These are phyloP conservation scores for Pholis gunnellus DNA, from an alignment of 2,113 vertebrate genomes.

Conservation along the genomic window DNA sequence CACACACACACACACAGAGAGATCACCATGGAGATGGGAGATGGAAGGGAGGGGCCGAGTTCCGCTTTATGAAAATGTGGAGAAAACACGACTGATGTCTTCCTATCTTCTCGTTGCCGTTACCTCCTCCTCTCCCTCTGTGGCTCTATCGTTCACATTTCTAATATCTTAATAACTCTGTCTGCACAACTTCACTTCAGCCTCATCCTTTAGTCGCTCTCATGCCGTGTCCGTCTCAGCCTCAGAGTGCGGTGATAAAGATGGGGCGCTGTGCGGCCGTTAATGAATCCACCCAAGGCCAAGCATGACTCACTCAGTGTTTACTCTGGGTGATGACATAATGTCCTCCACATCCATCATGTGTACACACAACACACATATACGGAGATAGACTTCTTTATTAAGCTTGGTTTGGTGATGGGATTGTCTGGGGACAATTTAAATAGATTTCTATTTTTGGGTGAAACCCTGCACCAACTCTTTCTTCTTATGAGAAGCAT, in stretches of 20 bases:
- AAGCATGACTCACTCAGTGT: constrained; percentile 62
- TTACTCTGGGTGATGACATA: constrained; percentile 55
- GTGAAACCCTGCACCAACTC: background rate
- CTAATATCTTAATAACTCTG: background rate
- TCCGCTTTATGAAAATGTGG: constrained; percentile 35
- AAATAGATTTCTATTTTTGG: background rate
- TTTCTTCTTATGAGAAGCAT: background rate
- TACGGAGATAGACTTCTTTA: background rate
- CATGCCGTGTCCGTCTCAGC: background rate
- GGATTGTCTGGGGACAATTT: constrained; percentile 2
- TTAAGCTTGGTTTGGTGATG: background rate
- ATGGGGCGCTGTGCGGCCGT: constrained; percentile 38
- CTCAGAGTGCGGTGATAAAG: constrained; percentile 51
- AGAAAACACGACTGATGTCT: constrained; percentile 8
- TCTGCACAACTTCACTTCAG: background rate
- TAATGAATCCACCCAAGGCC: constrained; percentile 68
- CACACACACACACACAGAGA: constrained; percentile 15
- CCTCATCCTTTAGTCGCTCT: background rate
- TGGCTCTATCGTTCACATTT: background rate
- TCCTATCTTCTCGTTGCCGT: constrained; percentile 15
- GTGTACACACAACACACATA: constrained; percentile 22
- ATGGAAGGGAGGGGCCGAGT: constrained; percentile 20
- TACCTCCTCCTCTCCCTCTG: constrained; percentile 14
- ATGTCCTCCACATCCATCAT: constrained; percentile 37
- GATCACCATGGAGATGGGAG: constrained; percentile 63